These are phyloP conservation scores for Anas platyrhynchos DNA, from an alignment of 2,113 vertebrate species.

Conservation along the genomic window DNA sequence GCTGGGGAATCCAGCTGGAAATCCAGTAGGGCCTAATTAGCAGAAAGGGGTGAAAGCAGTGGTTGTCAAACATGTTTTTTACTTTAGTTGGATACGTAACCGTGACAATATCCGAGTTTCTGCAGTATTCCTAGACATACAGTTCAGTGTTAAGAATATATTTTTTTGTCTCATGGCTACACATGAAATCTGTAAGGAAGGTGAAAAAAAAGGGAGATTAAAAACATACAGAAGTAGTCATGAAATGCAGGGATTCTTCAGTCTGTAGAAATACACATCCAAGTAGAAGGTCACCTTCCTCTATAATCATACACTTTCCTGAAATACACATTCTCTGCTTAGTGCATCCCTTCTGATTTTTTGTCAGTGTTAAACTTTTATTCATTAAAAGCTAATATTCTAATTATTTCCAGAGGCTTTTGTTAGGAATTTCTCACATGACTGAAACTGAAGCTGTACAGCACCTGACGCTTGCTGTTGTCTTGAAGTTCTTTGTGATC, in stretches of 20 bases:
- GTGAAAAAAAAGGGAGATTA: background rate
- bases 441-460: background rate
- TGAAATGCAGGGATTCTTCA: background rate
- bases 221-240: background rate
- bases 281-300: background rate
- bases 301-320: background rate
- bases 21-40: background rate
- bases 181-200: background rate
- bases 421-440: background rate
- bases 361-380: background rate
- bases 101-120: background rate
- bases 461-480: fast-evolving
- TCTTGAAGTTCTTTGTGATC: background rate
- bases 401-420: background rate
- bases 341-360: background rate
- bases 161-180: background rate
- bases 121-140: background rate
- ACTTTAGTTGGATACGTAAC: background rate
- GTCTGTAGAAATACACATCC: background rate
- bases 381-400: background rate
- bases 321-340: background rate
- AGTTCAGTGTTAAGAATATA: background rate
- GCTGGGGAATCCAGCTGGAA: background rate
- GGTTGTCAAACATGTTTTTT: background rate
- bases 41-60: background rate